Evolutionary conservation across 2,113 vertebrate species (phyloP), one percentile per base, ranked within the genome.

Genomic region (Parus major): DNA sequence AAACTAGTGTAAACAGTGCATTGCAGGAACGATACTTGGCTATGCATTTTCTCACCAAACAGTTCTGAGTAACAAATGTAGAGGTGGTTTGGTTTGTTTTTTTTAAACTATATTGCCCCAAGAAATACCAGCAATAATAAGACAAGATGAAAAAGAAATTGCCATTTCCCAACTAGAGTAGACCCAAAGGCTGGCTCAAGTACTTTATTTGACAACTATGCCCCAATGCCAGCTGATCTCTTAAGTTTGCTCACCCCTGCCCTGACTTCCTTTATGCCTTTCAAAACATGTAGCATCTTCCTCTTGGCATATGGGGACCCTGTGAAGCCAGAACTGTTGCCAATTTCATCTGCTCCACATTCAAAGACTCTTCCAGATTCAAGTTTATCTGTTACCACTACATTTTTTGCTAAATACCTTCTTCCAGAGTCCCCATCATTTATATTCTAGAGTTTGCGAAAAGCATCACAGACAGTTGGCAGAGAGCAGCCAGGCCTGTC

Each of bases 31-130:
- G 71, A 91, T 70, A 59, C 56, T 59, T 61, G 57, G 41, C 77
- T 91, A 41, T 92, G 88, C 79, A 25, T 95, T 97, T 96, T 92
- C 69, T 88, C 93, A 92, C 55, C 61, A 77, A 95, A 72, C 42
- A 73, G 63, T 49, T 95, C 78, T 61, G 64, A 93, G 49, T 94
- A 95, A 92, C 39, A 89, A 77, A 69, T 36, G 35, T 44, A 81
- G 49, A 84, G 33, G 6, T 69, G 42, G 41, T 42, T 73, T 59
- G 23, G 8, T 61, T 41, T n/a, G 28, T 3, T 50, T 27, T 20
- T 65, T 95, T 91, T 79, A 63, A 70, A 91, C 44, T 69, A 79
- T 49, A 52, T 49, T 85, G 31, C 66, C 63, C 29, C 39, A 64
- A 64, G 59, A 85, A 91, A 80, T 46, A 68, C 16, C 41, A 82